Percentiles rank a stretch among this genome's conserved stretches.
These are phyloP conservation scores for Chelonus insularis DNA, from an alignment of 1,140 invertebrate genomes.

Conservation along the genomic window DNA sequence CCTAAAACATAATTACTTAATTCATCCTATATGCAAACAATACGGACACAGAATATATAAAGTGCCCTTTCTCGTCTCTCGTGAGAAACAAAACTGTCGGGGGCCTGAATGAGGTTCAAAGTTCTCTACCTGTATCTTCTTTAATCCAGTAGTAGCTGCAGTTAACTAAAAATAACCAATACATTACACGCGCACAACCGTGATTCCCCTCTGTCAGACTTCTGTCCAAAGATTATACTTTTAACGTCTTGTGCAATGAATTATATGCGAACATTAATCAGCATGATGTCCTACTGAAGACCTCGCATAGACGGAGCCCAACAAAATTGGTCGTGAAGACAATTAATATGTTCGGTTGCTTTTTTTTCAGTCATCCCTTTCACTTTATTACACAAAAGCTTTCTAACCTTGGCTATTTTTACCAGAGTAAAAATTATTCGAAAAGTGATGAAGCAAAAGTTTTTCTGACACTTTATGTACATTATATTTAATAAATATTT, in stretches of 20 bases:
- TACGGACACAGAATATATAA: conserved; percentile 32
- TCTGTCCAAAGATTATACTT: conserved; percentile 47
- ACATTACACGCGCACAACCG: not conserved
- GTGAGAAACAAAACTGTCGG: conserved; percentile 55
- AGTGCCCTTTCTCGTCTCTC: conserved; percentile 30
- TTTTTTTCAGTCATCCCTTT: no score
- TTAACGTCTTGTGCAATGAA: conserved; percentile 55
- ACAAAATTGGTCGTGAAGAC: conserved; percentile 37
- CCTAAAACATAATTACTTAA: conserved; percentile 54
- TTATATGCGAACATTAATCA: conserved; percentile 56
- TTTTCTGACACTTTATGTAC: no score
- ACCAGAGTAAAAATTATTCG: no score
- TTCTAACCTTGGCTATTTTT: no score
- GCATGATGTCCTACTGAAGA: conserved; percentile 38
- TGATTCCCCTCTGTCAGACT: conserved; percentile 27
- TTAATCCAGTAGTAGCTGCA: not conserved
- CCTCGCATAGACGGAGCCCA: no score
- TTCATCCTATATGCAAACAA: conserved; percentile 57
- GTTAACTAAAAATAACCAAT: conserved; percentile 18
- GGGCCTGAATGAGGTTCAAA: conserved; percentile 24
- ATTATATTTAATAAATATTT: no score
- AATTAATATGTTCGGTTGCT: conserved; percentile 2
- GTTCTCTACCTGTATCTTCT: conserved; percentile 11
- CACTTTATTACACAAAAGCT: no score
- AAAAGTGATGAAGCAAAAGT: no score